phyloP scores from a whole-genome alignment of 2,797 vertebrate species.

The Pelobates cultripes region DNA sequence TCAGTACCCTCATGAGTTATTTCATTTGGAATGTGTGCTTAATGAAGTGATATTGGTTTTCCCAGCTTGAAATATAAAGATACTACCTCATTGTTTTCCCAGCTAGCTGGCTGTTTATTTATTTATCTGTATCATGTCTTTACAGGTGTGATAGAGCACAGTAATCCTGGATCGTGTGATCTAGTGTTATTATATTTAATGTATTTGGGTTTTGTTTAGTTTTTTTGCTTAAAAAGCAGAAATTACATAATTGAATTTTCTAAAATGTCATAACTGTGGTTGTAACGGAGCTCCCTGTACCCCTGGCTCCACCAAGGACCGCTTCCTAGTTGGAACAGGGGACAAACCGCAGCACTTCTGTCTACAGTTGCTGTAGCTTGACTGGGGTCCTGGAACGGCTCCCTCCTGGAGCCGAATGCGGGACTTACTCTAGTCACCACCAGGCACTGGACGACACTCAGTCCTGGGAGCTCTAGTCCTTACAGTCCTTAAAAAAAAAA shows the following conservation, averaged over 20 bases:
- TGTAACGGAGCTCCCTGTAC: background rate
- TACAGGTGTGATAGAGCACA: slow-evolving; percentile 16
- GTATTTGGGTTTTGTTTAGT: too few species aligned
- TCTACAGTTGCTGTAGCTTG: too few species aligned
- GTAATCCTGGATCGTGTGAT: slow-evolving; percentile 11
- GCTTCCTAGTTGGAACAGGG: too few species aligned
- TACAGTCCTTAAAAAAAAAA: too few species aligned
- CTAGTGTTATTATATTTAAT: background rate
- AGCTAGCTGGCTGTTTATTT: background rate
- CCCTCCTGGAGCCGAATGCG: too few species aligned
- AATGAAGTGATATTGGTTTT: slow-evolving; percentile 32
- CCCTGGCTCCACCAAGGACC: too few species aligned
- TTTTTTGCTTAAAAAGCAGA: background rate
- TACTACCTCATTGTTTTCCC: slow-evolving; percentile 14
- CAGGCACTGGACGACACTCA: too few species aligned
- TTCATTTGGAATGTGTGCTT: slow-evolving; percentile 14
- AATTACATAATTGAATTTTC: background rate
- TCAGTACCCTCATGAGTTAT: slow-evolving; percentile 11
- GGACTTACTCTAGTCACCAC: too few species aligned
- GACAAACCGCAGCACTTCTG: too few species aligned
- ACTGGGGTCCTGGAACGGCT: too few species aligned
- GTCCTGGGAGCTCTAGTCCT: too few species aligned
- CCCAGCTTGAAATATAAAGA: slow-evolving; percentile 29
- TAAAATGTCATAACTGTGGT: background rate
- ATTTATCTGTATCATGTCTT: slow-evolving; percentile 28